Evolutionary conservation across 2,888 invertebrate species (phyloP).

Genomic region (Helleia helle): DNA sequence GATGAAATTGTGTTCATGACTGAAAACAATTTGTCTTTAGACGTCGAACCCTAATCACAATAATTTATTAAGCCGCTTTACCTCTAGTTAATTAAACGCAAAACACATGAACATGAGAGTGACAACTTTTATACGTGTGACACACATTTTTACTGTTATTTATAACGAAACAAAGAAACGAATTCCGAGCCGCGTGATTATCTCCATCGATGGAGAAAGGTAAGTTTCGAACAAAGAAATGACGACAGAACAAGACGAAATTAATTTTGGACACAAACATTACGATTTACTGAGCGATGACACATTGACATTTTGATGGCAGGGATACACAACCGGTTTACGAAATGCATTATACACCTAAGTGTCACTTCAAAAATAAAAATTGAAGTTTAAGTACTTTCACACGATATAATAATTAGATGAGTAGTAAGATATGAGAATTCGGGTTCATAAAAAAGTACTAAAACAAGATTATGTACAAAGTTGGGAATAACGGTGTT

Average conservation of each 20-base stretch:
- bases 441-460: background rate
- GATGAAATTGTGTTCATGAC: background rate
- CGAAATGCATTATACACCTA: background rate
- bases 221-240: background rate
- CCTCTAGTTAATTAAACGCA: background rate
- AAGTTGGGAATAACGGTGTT: background rate
- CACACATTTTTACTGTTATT: too few relatives aligned
- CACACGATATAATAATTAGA: background rate
- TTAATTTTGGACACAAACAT: background rate
- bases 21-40: constrained; percentile 2
- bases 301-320: background rate
- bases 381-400: background rate
- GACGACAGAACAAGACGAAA: background rate
- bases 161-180: constrained; percentile 1
- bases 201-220: constrained; percentile 2
- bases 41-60: background rate
- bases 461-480: background rate
- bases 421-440: background rate
- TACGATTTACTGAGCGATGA: background rate
- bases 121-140: too few relatives aligned
- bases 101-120: too few relatives aligned
- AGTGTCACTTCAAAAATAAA: background rate
- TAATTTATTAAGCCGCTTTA: background rate
- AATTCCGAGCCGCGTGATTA: background rate
- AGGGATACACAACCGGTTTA: background rate